These are phyloP conservation scores for Nothoprocta perdicaria DNA, from an alignment of 2,113 vertebrate species.

Conservation along the genomic window DNA sequence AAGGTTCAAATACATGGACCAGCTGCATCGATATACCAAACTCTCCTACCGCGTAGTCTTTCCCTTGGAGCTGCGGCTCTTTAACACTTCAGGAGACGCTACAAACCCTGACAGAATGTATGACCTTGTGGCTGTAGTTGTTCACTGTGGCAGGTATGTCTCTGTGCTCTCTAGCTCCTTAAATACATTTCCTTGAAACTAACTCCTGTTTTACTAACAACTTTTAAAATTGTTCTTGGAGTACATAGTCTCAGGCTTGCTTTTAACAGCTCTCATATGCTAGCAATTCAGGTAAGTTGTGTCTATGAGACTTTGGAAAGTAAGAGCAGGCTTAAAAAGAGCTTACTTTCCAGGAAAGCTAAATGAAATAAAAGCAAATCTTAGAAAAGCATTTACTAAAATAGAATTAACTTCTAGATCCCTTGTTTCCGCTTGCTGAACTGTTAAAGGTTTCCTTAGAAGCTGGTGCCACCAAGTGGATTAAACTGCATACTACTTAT, in stretches of 20 bases:
- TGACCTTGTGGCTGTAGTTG: conserved; percentile 92
- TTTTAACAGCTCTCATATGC: neutral
- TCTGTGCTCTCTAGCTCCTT: neutral
- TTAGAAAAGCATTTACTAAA: neutral
- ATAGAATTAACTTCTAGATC: neutral
- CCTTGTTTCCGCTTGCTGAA: neutral
- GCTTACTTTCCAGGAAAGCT: neutral
- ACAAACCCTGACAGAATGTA: conserved; percentile 93
- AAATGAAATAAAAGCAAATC: neutral
- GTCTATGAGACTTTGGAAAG: neutral
- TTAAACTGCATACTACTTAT: neutral
- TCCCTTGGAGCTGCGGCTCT: conserved; percentile 91
- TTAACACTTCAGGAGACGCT: conserved; percentile 93
- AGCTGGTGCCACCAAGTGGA: conserved; percentile 52
- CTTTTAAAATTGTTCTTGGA: rapidly evolving
- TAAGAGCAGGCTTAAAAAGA: neutral
- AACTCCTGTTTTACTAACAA: neutral
- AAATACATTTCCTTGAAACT: rapidly evolving
- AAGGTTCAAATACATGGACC: conserved; percentile 96
- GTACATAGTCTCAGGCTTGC: neutral
- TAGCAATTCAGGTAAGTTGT: neutral
- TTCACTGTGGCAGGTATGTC: conserved; percentile 90
- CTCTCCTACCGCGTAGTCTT: conserved; percentile 94
- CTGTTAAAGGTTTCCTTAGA: neutral
- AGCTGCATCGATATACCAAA: conserved; percentile 94